A percentile compares a stretch with the other conserved stretches of the same genome.
Evolutionary conservation across 2,797 vertebrate genomes (phyloP).

Genomic region (Pyrocephalus nanus): DNA sequence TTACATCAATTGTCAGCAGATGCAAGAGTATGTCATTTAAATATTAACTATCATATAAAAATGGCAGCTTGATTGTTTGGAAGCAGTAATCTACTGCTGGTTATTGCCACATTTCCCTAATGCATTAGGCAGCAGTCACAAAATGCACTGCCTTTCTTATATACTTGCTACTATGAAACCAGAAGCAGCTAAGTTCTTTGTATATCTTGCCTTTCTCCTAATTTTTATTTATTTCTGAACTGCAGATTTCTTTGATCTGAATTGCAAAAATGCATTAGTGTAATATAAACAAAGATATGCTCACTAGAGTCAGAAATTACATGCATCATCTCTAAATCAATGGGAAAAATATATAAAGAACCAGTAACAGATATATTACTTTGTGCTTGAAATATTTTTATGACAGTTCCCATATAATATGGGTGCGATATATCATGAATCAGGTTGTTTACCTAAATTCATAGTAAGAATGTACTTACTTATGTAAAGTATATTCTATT

Average conservation of each 20-base stretch:
- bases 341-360: slow-evolving; percentile 33
- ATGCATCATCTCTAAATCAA: slow-evolving; percentile 55
- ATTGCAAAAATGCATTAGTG: slow-evolving; percentile 51
- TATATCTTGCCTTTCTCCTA: slow-evolving; percentile 61
- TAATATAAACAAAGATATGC: slow-evolving; percentile 49
- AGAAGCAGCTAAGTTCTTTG: slow-evolving; percentile 45
- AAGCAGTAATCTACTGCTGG: slow-evolving; percentile 82
- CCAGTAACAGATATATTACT: slow-evolving; percentile 24
- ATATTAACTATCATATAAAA: slow-evolving; percentile 95
- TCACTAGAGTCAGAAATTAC: slow-evolving; percentile 60
- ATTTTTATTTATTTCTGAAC: slow-evolving; percentile 52
- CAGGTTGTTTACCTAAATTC: slow-evolving; percentile 2
- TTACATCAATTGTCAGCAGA: slow-evolving; percentile 90
- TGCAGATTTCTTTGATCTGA: slow-evolving; percentile 47
- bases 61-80: slow-evolving; percentile 91
- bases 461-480: slow-evolving; percentile 23
- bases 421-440: background rate
- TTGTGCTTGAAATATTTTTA: slow-evolving; percentile 50
- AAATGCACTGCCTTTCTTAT: slow-evolving; percentile 46
- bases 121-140: slow-evolving; percentile 63
- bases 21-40: slow-evolving; percentile 88
- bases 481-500: slow-evolving; percentile 35
- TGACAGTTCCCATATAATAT: slow-evolving; percentile 7
- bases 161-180: slow-evolving; percentile 12
- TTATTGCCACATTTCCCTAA: slow-evolving; percentile 75